Conservation (phyloP, 2,113 vertebrate genomes). For the Cairina moschata region DNA sequence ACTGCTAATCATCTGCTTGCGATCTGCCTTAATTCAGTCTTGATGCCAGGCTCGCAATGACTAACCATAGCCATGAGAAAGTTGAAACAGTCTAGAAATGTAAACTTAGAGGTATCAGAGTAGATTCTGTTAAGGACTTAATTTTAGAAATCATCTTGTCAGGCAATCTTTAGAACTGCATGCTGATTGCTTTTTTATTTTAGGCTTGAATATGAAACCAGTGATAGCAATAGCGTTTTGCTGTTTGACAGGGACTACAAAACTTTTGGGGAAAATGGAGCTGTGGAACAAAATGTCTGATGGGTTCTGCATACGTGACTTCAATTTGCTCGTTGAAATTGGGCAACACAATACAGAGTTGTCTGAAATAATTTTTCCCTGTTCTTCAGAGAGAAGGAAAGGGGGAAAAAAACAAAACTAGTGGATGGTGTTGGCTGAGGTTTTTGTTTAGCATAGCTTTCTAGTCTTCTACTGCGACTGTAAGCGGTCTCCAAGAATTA, state of each 20-base stretch:
- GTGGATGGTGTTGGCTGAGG: not conserved
- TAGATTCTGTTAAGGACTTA: conserved; percentile 37
- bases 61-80: not conserved
- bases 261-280: conserved; percentile 1
- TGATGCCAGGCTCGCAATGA: not conserved
- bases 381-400: not conserved
- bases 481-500: not conserved
- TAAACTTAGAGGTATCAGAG: conserved; percentile 18
- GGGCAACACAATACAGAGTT: not conserved
- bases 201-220: conserved; percentile 25
- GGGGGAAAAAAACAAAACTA: not conserved
- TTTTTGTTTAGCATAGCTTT: not conserved
- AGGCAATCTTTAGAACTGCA: conserved; percentile 29
- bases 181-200: conserved; percentile 62
- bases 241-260: conserved; percentile 1
- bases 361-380: not conserved
- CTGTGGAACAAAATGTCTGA: not conserved
- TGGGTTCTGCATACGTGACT: not conserved
- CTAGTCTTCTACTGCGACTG: not conserved
- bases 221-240: conserved; percentile 15
- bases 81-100: conserved; percentile 22
- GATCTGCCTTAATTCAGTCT: not conserved
- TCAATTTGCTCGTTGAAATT: not conserved
- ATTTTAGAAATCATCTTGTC: conserved; percentile 55
- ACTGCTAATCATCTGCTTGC: not conserved